Base-by-base conservation (phyloP, 1,140 invertebrate species). In the Rhagoletis zephyria region DNA sequence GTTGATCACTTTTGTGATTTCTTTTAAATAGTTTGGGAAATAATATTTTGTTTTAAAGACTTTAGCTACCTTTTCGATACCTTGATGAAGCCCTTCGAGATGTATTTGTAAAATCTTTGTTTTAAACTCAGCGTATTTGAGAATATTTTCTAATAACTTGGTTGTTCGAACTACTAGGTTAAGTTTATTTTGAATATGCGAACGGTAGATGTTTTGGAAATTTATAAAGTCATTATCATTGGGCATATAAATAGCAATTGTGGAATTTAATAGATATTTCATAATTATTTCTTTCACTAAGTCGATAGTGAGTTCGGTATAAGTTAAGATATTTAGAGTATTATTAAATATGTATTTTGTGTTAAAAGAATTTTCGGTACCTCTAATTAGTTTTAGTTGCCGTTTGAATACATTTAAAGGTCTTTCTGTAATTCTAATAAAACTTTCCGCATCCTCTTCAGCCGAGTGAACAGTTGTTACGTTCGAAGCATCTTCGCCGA, bases 1-100 rank as follows among this genome's bases (percentile, higher is more conserved):
- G 16, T 81, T 81, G 4, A 81, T 81, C 5, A 81, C 42, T 81
- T 45, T 81, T 5, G 74, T 81, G 1, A 81, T 81, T 81, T 81
- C 74, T 81, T 45, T 81, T 16, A 81, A 16, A 51, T 81, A 81
- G 1, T 81, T 81, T 16, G 74, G 74, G 40, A 30, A 81, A 16
- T 19, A 81, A 30, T 81, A 81, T 16, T 81, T 81, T 81, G 40
- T 7, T 81, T 81, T 81, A 81, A 81, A 81, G 40, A 5, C 7
- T 19, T 81, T 81, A 9, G 42, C 74, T 2, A 81, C 42, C 42
- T 81, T 42, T 81, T 81, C 74, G 6, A 81, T 81, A 30, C 74
- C 74, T 40, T 81, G 74, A 42, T 81, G 74, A 16, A 81, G 74
- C n/a, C 74, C 51, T 56, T 56, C 51, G 10, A 56, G 51, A 10